Conservation (phyloP, 2,888 invertebrate genomes). For the Cataglyphis rosenhaueri region DNA sequence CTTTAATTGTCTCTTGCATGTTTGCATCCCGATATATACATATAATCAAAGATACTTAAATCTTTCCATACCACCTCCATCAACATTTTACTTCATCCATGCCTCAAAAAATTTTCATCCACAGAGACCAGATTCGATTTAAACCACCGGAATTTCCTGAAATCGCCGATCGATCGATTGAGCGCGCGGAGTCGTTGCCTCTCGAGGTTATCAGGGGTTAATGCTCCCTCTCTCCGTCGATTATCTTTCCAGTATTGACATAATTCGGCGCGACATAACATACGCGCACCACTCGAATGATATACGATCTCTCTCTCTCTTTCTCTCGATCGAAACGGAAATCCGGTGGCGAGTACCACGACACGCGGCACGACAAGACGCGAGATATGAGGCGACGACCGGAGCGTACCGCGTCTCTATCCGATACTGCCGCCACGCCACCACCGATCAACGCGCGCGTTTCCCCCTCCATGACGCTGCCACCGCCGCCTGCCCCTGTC, state of each 20-base stretch:
- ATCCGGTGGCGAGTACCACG: background rate
- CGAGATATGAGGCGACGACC: conserved; percentile 52
- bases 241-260: background rate
- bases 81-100: background rate
- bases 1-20: background rate
- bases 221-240: conserved; percentile 37
- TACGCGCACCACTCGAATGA: background rate
- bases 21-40: background rate
- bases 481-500: conserved; percentile 46
- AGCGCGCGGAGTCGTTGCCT: conserved; percentile 18
- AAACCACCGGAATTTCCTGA: background rate
- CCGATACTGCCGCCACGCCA: conserved; percentile 69
- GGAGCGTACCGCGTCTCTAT: conserved; percentile 73
- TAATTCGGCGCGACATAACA: background rate
- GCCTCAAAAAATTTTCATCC: background rate
- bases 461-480: conserved; percentile 60
- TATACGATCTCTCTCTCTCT: background rate
- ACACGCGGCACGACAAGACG: background rate
- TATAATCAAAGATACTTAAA: background rate
- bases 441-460: conserved; percentile 51
- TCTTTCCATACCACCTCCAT: background rate
- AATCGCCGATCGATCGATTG: conserved; percentile 37
- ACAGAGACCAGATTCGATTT: background rate
- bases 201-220: conserved; percentile 50
- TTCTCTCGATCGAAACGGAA: background rate